Evolutionary conservation across 2,888 invertebrate species (phyloP).

Genomic region (Clitarchus hookeri): DNA sequence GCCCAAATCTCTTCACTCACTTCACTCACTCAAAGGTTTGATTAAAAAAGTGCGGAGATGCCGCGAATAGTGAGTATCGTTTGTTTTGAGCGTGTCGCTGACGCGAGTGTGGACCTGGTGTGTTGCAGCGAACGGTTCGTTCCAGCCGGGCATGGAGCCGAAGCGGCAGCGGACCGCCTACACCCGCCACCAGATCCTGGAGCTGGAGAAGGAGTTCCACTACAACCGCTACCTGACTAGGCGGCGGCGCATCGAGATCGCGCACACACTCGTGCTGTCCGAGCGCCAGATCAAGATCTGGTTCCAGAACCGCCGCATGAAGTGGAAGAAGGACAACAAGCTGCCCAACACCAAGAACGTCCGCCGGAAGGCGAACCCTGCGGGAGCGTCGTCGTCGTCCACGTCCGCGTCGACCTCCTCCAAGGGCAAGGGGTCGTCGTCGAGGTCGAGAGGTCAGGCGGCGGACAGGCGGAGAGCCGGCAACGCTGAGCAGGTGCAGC

Average conservation of each 20-base stretch:
- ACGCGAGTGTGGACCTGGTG: slow-evolving; percentile 38
- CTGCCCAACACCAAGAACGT: slow-evolving; percentile 84
- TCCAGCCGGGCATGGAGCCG: slow-evolving; percentile 91
- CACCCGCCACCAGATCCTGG: slow-evolving; percentile 96
- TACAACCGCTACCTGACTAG: slow-evolving; percentile 96
- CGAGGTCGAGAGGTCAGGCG: slow-evolving; percentile 52
- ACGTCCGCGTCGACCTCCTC: slow-evolving; percentile 57
- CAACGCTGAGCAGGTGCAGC: not conserved
- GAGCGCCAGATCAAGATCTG: slow-evolving; percentile 90
- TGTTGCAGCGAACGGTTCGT: slow-evolving; percentile 82
- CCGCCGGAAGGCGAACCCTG: slow-evolving; percentile 76
- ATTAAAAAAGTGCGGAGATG: too few species aligned
- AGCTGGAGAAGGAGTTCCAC: slow-evolving; percentile 97
- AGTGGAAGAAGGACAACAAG: slow-evolving; percentile 88
- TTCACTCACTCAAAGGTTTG: too few species aligned
- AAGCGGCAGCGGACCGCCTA: slow-evolving; percentile 96
- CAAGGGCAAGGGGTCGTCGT: slow-evolving; percentile 59
- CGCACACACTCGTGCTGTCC: slow-evolving; percentile 91
- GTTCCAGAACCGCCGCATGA: slow-evolving; percentile 86
- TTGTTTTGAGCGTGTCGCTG: not conserved
- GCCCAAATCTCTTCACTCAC: too few species aligned
- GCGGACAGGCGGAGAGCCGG: slow-evolving; percentile 59
- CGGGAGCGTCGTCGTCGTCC: slow-evolving; percentile 64
- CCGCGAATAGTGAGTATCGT: too few species aligned
- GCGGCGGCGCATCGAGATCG: slow-evolving; percentile 94